Percentiles rank a stretch among this genome's conserved stretches.
Evolutionary conservation across 2,888 invertebrate species (phyloP).

Genomic region (Tethea ocularis): DNA sequence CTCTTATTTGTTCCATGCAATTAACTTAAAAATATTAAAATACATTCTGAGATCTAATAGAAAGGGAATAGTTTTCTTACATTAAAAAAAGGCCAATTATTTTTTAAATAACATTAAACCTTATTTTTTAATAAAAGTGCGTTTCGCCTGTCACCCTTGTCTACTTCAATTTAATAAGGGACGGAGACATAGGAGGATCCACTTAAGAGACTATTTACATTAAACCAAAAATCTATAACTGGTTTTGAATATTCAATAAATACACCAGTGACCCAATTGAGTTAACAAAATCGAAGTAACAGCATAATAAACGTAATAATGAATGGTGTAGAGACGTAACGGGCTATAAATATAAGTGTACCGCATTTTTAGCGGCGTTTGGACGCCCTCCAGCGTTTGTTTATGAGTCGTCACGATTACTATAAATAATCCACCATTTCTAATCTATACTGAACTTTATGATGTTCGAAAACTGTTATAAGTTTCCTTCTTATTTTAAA

Average conservation of each 20-base stretch:
- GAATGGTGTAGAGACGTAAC: slow-evolving; percentile 29
- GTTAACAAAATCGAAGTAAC: slow-evolving; percentile 12
- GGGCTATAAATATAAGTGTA: slow-evolving; percentile 36
- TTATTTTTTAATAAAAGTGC: too few relatives aligned
- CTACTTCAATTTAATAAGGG: too few relatives aligned
- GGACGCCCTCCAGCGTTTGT: slow-evolving; percentile 68
- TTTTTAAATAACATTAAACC: too few relatives aligned
- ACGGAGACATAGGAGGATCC: too few relatives aligned
- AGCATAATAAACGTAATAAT: slow-evolving; percentile 19
- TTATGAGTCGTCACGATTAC: slow-evolving; percentile 45
- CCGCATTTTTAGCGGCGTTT: slow-evolving; percentile 50
- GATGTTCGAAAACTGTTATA: slow-evolving; percentile 23
- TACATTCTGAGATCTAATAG: too few relatives aligned
- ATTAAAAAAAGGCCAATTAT: too few relatives aligned
- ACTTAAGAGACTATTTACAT: not conserved
- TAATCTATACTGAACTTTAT: slow-evolving; percentile 47
- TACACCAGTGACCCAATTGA: slow-evolving; percentile 1
- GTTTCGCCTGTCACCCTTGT: too few relatives aligned
- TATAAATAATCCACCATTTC: slow-evolving; percentile 45
- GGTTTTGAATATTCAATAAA: too few relatives aligned
- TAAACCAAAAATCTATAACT: not conserved
- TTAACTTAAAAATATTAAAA: too few relatives aligned
- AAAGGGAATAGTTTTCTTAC: too few relatives aligned
- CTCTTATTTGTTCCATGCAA: too few relatives aligned
- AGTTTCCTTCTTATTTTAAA: not conserved